Evolutionary conservation across 1,140 invertebrate genomes (phyloP).

Genomic region (Megalopta genalis): DNA sequence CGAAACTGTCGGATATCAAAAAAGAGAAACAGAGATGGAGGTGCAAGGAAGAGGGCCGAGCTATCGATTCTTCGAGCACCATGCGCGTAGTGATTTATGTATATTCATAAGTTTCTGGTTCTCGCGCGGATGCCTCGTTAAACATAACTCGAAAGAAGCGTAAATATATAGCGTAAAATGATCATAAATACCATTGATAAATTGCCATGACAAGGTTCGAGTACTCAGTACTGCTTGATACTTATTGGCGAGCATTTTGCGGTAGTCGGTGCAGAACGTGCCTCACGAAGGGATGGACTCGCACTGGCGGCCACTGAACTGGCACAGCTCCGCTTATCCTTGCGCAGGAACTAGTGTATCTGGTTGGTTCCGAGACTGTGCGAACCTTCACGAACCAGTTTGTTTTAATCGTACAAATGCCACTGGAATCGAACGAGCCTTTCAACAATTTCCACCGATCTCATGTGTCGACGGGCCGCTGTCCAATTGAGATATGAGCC

Average conservation of each 20-base stretch:
- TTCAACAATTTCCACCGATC: too few species aligned
- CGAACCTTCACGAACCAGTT: slow-evolving; percentile 25
- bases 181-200: slow-evolving; percentile 45
- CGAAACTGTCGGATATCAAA: too few species aligned
- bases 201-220: slow-evolving; percentile 17
- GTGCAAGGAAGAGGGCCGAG: background rate
- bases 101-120: background rate
- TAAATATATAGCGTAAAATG: background rate
- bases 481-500: background rate
- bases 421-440: background rate
- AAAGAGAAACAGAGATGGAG: background rate
- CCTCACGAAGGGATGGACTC: slow-evolving; percentile 40
- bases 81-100: background rate
- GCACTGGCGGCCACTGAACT: slow-evolving; percentile 28
- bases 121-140: background rate
- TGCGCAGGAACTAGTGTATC: slow-evolving; percentile 19
- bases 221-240: slow-evolving; percentile 23
- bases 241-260: slow-evolving; percentile 53
- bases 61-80: slow-evolving; percentile 26
- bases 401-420: background rate
- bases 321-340: slow-evolving; percentile 17
- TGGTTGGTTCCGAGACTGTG: slow-evolving; percentile 11
- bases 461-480: too few species aligned
- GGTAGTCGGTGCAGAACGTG: background rate
- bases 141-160: background rate